These are phyloP conservation scores for Choreutis nemorana DNA, from an alignment of 2,888 invertebrate genomes.

Conservation along the genomic window DNA sequence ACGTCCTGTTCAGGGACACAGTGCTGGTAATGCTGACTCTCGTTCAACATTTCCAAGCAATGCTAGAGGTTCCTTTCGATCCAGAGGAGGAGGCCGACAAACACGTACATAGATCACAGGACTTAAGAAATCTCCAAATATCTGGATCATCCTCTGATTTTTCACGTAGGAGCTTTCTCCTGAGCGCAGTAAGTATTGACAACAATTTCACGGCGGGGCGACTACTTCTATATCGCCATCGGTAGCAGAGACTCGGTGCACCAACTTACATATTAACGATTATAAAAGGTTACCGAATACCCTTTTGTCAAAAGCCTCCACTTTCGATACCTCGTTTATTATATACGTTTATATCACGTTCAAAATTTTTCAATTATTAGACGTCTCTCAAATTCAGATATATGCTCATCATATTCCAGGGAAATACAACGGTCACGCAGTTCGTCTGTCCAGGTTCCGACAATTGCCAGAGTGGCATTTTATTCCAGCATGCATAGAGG, in stretches of 20 bases:
- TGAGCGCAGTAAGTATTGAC: slow-evolving; percentile 13
- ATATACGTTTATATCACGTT: slow-evolving; percentile 5
- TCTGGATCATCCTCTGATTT: neutral
- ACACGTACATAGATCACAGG: slow-evolving; percentile 2
- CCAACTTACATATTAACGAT: slow-evolving; percentile 7
- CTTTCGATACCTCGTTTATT: slow-evolving; percentile 4
- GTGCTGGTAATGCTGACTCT: neutral
- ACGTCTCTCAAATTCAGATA: slow-evolving; percentile 8
- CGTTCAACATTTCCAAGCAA: too few species aligned
- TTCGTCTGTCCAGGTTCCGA: slow-evolving; percentile 12
- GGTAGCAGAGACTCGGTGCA: slow-evolving; percentile 9
- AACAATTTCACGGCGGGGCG: slow-evolving; percentile 7
- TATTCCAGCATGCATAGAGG: neutral
- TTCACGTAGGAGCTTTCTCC: too few species aligned
- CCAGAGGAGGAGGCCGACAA: neutral
- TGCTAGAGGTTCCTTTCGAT: slow-evolving; percentile 5
- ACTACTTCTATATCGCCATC: slow-evolving; percentile 4
- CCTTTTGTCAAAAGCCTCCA: slow-evolving; percentile 11
- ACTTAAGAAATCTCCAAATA: too few species aligned
- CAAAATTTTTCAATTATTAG: slow-evolving; percentile 8
- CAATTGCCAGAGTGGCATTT: slow-evolving; percentile 3
- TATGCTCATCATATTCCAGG: slow-evolving; percentile 15
- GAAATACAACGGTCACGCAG: slow-evolving; percentile 19
- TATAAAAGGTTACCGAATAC: slow-evolving; percentile 13
- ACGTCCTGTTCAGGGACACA: neutral